A percentile compares a stretch with the other conserved stretches of the same genome.
Conservation (phyloP, 2,797 vertebrate species). For the Myotis pilosus region DNA sequence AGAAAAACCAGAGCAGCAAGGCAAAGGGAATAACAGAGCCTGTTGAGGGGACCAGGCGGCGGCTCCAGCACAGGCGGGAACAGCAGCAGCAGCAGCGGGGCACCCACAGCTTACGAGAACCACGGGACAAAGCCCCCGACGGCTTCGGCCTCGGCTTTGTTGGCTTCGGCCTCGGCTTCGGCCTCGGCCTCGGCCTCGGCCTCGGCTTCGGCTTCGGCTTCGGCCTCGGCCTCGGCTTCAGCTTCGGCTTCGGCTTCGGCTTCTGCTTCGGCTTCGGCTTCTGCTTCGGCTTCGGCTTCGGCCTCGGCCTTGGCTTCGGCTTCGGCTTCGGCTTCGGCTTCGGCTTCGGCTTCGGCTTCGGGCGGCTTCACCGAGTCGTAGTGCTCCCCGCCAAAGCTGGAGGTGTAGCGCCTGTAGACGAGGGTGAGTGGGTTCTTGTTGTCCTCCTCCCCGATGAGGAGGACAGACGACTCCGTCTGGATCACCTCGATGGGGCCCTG, state of each 20-base stretch:
- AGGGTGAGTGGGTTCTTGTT: slow-evolving; percentile 22
- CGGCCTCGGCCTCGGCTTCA: too few species aligned
- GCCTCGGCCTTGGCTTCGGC: too few species aligned
- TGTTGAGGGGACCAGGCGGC: background rate
- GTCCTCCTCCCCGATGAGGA: slow-evolving; percentile 57
- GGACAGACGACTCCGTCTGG: background rate
- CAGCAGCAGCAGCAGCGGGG: background rate
- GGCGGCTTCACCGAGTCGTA: slow-evolving; percentile 58
- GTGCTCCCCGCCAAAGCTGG: slow-evolving; percentile 38
- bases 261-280: too few species aligned
- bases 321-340: too few species aligned
- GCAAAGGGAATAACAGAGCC: background rate
- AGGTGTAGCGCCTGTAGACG: background rate
- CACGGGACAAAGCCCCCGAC: accelerated
- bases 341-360: accelerated
- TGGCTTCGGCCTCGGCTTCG: too few species aligned
- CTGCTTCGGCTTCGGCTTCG: too few species aligned
- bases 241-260: too few species aligned
- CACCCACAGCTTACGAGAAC: background rate
- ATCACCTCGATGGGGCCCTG: slow-evolving; percentile 69
- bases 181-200: too few species aligned
- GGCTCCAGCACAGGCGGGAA: background rate
- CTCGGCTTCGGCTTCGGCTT: too few species aligned
- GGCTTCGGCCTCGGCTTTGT: background rate
- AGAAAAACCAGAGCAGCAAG: background rate